Evolutionary conservation across 92 coral and sea anemone genomes (phyloP).

Genomic region (Epizoanthus rinbou): DNA sequence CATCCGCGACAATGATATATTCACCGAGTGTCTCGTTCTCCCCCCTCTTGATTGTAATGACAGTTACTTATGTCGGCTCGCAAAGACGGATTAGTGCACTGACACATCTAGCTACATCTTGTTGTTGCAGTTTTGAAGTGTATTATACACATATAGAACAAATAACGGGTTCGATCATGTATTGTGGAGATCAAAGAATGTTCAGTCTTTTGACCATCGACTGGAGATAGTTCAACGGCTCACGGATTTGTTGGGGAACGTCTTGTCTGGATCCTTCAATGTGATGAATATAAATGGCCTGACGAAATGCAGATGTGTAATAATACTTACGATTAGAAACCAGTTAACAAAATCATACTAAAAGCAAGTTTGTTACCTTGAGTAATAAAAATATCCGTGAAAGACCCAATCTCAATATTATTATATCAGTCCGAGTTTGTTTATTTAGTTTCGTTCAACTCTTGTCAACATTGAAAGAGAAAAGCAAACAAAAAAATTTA

Average conservation of each 20-base stretch:
- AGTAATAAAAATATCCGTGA: neutral
- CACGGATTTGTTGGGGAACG: neutral
- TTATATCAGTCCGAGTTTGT: neutral
- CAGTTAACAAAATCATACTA: neutral
- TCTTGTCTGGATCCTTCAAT: too few species aligned
- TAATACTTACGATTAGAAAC: neutral
- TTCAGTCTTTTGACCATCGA: slow-evolving; percentile 6
- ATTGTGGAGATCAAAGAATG: slow-evolving; percentile 11
- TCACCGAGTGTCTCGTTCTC: too few species aligned
- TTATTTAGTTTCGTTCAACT: neutral
- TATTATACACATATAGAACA: neutral
- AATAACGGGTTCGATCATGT: neutral
- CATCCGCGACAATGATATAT: too few species aligned
- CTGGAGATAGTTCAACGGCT: neutral
- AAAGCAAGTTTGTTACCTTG: neutral
- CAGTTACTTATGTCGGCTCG: too few species aligned
- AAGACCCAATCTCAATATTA: slow-evolving; percentile 7
- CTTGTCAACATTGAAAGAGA: slow-evolving; percentile 29
- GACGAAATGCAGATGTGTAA: neutral
- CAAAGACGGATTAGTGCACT: too few species aligned
- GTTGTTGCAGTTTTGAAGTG: neutral
- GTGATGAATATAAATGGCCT: too few species aligned
- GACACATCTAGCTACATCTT: too few species aligned
- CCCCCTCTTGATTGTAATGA: too few species aligned
- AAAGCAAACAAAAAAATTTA: slow-evolving; percentile 10